These are phyloP conservation scores for Natator depressus DNA, from an alignment of 2,113 vertebrate species.

Conservation along the genomic window DNA sequence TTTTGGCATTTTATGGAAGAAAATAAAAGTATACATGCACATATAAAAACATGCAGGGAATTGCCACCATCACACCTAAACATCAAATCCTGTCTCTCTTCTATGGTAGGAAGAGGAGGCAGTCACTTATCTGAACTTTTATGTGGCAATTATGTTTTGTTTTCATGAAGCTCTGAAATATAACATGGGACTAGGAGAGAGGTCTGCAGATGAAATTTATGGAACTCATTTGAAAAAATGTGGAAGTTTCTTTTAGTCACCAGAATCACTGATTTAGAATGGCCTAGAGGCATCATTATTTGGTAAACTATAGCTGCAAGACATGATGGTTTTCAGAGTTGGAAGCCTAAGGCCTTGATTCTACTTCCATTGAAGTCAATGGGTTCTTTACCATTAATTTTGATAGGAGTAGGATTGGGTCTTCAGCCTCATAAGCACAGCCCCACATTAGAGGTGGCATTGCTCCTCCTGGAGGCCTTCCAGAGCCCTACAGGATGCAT, in stretches of 20 bases:
- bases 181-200: not conserved
- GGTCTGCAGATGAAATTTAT: not conserved
- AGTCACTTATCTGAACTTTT: not conserved
- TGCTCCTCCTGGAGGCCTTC: not conserved
- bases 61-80: not conserved
- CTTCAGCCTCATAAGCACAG: not conserved
- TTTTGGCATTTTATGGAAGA: not conserved
- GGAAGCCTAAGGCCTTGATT: not conserved
- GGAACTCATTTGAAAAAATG: not conserved
- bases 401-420: not conserved
- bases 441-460: fast-evolving
- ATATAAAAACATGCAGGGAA: not conserved
- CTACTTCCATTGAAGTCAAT: not conserved
- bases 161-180: not conserved
- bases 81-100: not conserved
- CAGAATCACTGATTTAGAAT: fast-evolving
- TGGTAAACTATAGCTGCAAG: not conserved
- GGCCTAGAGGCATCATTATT: not conserved
- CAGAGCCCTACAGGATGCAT: not conserved
- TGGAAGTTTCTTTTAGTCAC: not conserved
- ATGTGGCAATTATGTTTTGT: not conserved
- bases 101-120: not conserved
- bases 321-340: not conserved
- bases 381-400: not conserved
- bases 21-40: not conserved